phyloP scores from a whole-genome alignment of 1,140 invertebrate species.

The Pseudomyrmex cubaensis region DNA sequence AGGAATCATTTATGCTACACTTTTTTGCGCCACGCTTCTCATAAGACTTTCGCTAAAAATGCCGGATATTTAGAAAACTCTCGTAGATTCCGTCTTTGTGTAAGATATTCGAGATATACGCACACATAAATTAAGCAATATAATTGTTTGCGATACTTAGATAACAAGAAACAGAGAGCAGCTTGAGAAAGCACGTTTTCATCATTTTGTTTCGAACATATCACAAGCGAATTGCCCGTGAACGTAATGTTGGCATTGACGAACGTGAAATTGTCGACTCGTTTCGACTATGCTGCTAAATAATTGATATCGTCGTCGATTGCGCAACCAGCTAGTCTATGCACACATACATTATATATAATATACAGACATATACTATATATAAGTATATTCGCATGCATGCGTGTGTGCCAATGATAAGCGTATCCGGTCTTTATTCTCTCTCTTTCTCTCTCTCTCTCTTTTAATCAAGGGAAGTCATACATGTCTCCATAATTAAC shows the following conservation, averaged over 20 bases:
- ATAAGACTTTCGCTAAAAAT: conserved; percentile 17
- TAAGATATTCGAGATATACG: background rate
- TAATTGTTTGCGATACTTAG: background rate
- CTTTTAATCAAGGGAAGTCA: too few relatives aligned
- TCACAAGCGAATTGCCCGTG: background rate
- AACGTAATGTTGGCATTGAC: conserved; percentile 42
- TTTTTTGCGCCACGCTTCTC: conserved; percentile 19
- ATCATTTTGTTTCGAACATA: background rate
- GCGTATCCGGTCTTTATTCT: background rate
- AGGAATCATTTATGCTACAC: background rate
- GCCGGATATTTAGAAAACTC: background rate
- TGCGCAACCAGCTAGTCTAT: conserved; percentile 45
- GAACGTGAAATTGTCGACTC: conserved; percentile 22
- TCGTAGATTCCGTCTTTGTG: background rate
- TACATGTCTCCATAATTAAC: too few relatives aligned
- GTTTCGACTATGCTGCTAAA: conserved; percentile 18
- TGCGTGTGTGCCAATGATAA: background rate
- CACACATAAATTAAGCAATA: background rate
- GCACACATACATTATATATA: background rate
- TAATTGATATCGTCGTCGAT: conserved; percentile 58
- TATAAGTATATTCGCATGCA: background rate
- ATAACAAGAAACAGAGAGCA: background rate
- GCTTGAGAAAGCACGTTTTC: background rate
- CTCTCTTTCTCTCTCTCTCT: too few relatives aligned
- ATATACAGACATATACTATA: too few relatives aligned